These are phyloP conservation scores for Oreochromis spilurus DNA, from an alignment of 2,113 vertebrate genomes.

Conservation along the genomic window DNA sequence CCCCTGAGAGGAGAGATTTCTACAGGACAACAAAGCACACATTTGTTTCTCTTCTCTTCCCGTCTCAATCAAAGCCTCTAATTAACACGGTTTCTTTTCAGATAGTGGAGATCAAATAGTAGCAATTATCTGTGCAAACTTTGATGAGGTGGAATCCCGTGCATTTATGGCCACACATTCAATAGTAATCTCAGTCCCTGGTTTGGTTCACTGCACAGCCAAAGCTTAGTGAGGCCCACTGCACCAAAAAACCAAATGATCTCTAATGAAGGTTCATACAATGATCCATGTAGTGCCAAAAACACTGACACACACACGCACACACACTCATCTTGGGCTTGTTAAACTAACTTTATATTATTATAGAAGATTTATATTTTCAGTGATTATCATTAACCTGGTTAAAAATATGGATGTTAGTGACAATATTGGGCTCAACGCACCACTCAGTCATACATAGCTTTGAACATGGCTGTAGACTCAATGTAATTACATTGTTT, in stretches of 20 bases:
- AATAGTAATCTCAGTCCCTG: constrained; percentile 34
- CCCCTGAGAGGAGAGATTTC: constrained; percentile 31
- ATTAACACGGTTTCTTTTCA: constrained; percentile 69
- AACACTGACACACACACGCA: neutral
- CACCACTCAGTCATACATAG: neutral
- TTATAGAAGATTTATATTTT: neutral
- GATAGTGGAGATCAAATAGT: constrained; percentile 54
- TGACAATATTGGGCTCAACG: neutral
- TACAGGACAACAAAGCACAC: constrained; percentile 62
- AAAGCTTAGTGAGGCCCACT: constrained; percentile 33
- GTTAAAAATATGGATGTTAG: neutral
- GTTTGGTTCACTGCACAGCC: constrained; percentile 49
- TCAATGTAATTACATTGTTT: neutral
- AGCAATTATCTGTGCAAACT: constrained; percentile 68
- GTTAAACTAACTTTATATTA: neutral
- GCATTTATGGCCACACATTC: constrained; percentile 55
- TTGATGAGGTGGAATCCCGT: constrained; percentile 60
- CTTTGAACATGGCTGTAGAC: neutral
- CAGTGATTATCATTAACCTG: neutral
- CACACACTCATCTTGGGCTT: neutral
- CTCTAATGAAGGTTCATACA: constrained; percentile 49
- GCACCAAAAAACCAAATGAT: constrained; percentile 20
- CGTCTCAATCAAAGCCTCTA: constrained; percentile 60
- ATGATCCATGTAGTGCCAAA: constrained; percentile 17
- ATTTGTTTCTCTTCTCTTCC: constrained; percentile 49